Evolutionary conservation across 2,888 invertebrate species (phyloP).

Genomic region (Pseudococcus longispinus): DNA sequence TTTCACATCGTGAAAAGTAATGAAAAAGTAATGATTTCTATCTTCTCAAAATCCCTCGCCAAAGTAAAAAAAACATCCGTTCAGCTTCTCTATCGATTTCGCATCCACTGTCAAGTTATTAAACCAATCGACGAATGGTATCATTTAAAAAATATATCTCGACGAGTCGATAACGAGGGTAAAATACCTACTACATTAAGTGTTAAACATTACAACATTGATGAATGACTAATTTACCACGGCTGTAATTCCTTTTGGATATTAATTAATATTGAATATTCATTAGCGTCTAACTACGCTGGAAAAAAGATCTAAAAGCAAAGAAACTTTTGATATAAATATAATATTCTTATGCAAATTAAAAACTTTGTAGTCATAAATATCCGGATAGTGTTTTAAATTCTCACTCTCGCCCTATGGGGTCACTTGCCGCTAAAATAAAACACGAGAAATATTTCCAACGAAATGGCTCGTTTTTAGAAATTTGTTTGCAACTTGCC

Average conservation of each 20-base stretch:
- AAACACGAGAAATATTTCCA: constrained; percentile 26
- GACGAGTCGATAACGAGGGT: not conserved
- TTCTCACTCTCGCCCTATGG: not conserved
- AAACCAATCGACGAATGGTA: not conserved
- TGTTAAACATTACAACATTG: not conserved
- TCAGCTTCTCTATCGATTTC: not conserved
- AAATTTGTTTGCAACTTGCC: constrained; percentile 31
- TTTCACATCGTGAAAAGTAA: too few species aligned
- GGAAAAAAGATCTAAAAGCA: constrained; percentile 4
- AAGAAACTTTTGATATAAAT: constrained; percentile 29
- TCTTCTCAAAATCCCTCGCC: too few species aligned
- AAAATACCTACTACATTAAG: not conserved
- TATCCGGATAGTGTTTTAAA: constrained; percentile 17
- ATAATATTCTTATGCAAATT: constrained; percentile 25
- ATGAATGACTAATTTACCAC: constrained; percentile 14
- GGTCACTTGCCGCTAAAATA: constrained; percentile 1
- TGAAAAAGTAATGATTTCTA: too few species aligned
- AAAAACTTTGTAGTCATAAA: constrained; percentile 32
- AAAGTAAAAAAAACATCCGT: too few species aligned
- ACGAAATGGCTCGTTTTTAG: not conserved
- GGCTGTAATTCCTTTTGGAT: not conserved
- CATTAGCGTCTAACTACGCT: not conserved
- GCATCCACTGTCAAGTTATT: not conserved
- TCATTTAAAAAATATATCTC: not conserved
- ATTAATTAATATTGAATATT: constrained; percentile 12